Percentiles rank a stretch among this genome's conserved stretches.
Conservation (phyloP, 2,113 vertebrate species). For the Drymodes brunneopygia region DNA sequence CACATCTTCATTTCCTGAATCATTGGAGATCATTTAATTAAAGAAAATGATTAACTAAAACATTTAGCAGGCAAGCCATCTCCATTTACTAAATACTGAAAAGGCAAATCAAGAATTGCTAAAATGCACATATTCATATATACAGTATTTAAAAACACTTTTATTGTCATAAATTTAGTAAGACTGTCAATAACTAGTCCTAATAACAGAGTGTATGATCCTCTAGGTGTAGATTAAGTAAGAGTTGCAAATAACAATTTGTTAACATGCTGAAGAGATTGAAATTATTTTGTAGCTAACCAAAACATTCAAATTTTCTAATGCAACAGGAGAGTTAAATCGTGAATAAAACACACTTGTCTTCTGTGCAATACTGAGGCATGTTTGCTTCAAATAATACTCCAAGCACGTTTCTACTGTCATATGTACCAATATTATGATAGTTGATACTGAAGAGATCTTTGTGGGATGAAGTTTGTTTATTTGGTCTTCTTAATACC, state of each 20-base stretch:
- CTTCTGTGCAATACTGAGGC: not conserved
- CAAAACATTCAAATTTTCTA: slow-evolving; percentile 48
- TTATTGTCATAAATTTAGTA: not conserved
- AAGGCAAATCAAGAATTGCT: not conserved
- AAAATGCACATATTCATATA: not conserved
- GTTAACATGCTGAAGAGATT: slow-evolving; percentile 17
- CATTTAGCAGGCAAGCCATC: slow-evolving; percentile 11
- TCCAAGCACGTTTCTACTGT: not conserved
- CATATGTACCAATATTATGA: not conserved
- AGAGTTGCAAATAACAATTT: slow-evolving; percentile 27
- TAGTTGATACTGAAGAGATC: slow-evolving; percentile 3
- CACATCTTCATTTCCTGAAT: slow-evolving; percentile 38
- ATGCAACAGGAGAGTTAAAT: slow-evolving; percentile 51
- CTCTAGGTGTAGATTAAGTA: slow-evolving; percentile 9
- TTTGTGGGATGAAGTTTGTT: slow-evolving; percentile 21
- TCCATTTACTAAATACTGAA: slow-evolving; percentile 18
- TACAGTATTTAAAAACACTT: not conserved
- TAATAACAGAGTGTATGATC: not conserved
- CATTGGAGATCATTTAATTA: slow-evolving; percentile 49
- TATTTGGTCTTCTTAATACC: slow-evolving; percentile 30
- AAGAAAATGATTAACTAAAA: slow-evolving; percentile 51
- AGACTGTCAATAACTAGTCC: not conserved
- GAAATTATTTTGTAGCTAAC: slow-evolving; percentile 38
- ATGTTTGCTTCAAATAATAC: slow-evolving; percentile 34
- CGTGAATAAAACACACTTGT: not conserved